Percentiles rank a stretch among this genome's conserved stretches.
Conservation (phyloP, 2,113 vertebrate species). For the Hydropotes inermis region DNA sequence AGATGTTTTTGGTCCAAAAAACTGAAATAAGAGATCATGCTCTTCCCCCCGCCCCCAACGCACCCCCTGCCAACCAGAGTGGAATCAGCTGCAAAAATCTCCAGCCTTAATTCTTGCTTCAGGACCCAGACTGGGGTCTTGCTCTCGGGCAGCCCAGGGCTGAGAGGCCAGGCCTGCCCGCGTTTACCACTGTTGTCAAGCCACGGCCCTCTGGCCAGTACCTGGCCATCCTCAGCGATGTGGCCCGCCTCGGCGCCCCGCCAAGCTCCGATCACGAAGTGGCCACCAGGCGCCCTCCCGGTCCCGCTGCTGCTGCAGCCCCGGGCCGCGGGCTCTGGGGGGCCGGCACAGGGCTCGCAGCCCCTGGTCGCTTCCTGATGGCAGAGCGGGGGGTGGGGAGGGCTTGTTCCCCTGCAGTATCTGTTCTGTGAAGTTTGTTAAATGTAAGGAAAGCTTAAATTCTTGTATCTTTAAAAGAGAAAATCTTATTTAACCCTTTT, state of each 20-base stretch:
- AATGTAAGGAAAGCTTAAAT: constrained; percentile 89
- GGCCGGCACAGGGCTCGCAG: constrained; percentile 60
- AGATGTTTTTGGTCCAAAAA: constrained; percentile 7
- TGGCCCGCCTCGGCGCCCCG: neutral
- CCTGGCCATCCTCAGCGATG: constrained; percentile 52
- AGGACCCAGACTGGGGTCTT: constrained; percentile 67
- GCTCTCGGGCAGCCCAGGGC: constrained; percentile 52
- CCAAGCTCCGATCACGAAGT: constrained; percentile 14
- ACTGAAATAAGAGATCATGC: constrained; percentile 55
- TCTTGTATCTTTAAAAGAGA: constrained; percentile 92
- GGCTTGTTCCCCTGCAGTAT: constrained; percentile 86
- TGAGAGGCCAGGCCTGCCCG: constrained; percentile 51
- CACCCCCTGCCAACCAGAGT: constrained; percentile 5
- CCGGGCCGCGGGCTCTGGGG: constrained; percentile 51
- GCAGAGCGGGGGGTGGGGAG: constrained; percentile 53
- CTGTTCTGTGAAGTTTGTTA: constrained; percentile 90
- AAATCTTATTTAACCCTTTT: constrained; percentile 97
- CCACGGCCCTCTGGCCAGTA: constrained; percentile 59
- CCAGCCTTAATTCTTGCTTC: constrained; percentile 77
- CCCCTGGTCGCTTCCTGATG: constrained; percentile 76
- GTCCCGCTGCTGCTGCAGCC: constrained; percentile 39
- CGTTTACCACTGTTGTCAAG: constrained; percentile 71
- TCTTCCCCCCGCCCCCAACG: constrained; percentile 29
- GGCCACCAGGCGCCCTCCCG: neutral
- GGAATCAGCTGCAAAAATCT: constrained; percentile 64